Conservation (phyloP, 2,888 invertebrate species). For the Cetonia aurata region DNA sequence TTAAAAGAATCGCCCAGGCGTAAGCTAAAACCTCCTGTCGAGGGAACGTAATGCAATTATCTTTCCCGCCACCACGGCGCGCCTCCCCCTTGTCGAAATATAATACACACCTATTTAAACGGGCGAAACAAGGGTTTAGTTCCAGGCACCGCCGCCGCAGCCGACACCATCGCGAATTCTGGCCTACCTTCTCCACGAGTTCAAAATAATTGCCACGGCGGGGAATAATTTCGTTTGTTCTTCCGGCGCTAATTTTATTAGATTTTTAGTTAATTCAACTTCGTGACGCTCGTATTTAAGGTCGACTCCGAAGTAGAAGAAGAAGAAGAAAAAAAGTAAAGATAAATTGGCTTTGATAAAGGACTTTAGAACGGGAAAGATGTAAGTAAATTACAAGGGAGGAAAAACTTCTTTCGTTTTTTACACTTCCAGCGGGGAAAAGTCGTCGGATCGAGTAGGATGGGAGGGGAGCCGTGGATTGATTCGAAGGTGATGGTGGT, state of each 20-base stretch:
- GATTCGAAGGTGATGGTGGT: conserved; percentile 33
- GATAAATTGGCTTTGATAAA: conserved; percentile 61
- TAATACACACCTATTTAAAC: conserved; percentile 32
- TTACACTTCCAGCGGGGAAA: background rate
- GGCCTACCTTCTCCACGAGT: conserved; percentile 15
- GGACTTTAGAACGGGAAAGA: conserved; percentile 55
- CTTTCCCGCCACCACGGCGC: background rate
- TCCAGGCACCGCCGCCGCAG: conserved; percentile 3
- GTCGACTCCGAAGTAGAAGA: conserved; percentile 6
- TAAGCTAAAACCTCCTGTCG: conserved; percentile 18
- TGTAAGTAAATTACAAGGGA: conserved; percentile 56
- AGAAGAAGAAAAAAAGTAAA: conserved; percentile 44
- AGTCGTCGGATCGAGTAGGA: background rate
- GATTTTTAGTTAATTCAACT: conserved; percentile 52
- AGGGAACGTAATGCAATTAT: conserved; percentile 13
- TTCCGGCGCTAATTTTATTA: conserved; percentile 35
- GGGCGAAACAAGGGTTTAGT: conserved; percentile 32
- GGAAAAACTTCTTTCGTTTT: conserved; percentile 51
- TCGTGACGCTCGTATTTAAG: conserved; percentile 53
- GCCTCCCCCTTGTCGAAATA: conserved; percentile 16
- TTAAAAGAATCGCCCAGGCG: conserved; percentile 18
- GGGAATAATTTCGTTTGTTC: conserved; percentile 39
- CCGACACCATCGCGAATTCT: conserved; percentile 3
- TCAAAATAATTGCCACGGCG: conserved; percentile 24
- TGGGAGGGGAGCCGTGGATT: conserved; percentile 9